Evolutionary conservation across 1,140 invertebrate species (phyloP).

Genomic region (Galleria mellonella): DNA sequence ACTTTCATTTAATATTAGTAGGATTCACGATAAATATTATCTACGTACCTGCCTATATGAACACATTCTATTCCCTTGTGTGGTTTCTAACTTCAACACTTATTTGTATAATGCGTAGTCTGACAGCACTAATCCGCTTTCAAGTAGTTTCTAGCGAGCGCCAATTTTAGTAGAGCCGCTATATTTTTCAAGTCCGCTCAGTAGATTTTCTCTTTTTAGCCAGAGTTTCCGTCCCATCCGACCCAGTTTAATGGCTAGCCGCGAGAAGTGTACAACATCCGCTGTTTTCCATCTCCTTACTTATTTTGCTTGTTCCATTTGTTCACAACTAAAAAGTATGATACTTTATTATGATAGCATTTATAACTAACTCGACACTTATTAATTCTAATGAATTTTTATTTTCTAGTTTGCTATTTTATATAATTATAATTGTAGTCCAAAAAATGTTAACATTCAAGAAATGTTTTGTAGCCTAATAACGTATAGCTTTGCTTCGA

Average conservation of each 20-base stretch:
- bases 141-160: conserved; percentile 13
- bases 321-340: conserved; percentile 3
- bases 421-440: too few species aligned
- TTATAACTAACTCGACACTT: too few species aligned
- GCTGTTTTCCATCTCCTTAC: conserved; percentile 33
- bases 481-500: too few species aligned
- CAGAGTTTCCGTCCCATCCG: conserved; percentile 25
- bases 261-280: conserved; percentile 24
- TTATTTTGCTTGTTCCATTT: conserved; percentile 23
- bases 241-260: conserved; percentile 33
- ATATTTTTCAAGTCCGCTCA: conserved; percentile 22
- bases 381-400: too few species aligned
- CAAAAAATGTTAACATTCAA: too few species aligned
- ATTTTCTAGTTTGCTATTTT: too few species aligned
- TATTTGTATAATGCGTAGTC: conserved; percentile 5
- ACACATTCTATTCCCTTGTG: too few species aligned
- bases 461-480: too few species aligned
- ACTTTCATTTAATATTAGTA: too few species aligned
- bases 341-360: too few species aligned
- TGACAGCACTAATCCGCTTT: conserved; percentile 18
- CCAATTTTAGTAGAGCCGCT: conserved; percentile 18
- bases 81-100: neutral
- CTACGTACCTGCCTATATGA: too few species aligned
- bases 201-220: conserved; percentile 31
- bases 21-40: too few species aligned